Percentiles rank a stretch among this genome's conserved stretches.
Conservation (phyloP, 2,113 vertebrate genomes). For the Strigops habroptila region DNA sequence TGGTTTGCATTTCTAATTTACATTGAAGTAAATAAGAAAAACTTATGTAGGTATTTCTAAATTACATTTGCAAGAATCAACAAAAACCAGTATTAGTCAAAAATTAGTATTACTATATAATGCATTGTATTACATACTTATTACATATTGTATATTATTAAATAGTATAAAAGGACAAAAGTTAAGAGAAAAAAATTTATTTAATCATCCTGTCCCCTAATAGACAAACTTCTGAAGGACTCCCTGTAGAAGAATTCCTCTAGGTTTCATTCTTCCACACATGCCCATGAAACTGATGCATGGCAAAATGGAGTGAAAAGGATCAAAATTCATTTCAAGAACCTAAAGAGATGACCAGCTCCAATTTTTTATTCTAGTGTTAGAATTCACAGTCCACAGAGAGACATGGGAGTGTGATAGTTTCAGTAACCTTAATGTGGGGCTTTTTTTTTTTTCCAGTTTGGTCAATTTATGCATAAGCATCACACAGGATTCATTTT, state of each 20-base stretch:
- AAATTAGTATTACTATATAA: not conserved
- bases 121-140: not conserved
- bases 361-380: not conserved
- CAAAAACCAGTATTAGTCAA: not conserved
- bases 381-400: not conserved
- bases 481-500: not conserved
- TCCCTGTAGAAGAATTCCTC: not conserved
- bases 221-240: not conserved
- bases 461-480: not conserved
- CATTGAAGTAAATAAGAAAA: not conserved
- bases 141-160: not conserved
- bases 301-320: not conserved
- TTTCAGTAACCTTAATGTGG: not conserved
- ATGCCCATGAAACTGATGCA: not conserved
- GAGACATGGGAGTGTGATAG: rapidly evolving
- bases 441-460: not conserved
- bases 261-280: not conserved
- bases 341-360: not conserved
- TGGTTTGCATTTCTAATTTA: not conserved
- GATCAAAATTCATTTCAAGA: not conserved
- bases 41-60: not conserved
- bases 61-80: not conserved
- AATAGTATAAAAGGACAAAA: not conserved
- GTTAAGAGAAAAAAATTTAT: not conserved
- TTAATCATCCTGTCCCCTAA: not conserved